A percentile compares a stretch with the other conserved stretches of the same genome.
Evolutionary conservation across 1,140 invertebrate genomes (phyloP).

Genomic region (Leptonema lineaticorne): DNA sequence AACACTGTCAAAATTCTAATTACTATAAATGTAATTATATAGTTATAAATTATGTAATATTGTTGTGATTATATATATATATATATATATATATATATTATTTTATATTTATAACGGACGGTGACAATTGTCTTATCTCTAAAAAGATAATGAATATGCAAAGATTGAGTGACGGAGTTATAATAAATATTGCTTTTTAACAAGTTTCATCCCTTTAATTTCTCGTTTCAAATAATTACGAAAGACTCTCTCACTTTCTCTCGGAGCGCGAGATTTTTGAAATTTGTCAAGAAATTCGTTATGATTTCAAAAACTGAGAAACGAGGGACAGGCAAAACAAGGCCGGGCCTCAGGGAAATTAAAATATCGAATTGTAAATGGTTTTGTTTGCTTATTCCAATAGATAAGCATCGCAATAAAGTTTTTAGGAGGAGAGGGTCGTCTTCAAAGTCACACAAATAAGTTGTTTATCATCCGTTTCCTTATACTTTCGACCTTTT

Average conservation of each 20-base stretch:
- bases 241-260: neutral
- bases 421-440: slow-evolving; percentile 8
- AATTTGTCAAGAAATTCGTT: slow-evolving; percentile 5
- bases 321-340: neutral
- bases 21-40: too few species aligned
- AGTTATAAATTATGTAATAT: too few species aligned
- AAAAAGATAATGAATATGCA: too few species aligned
- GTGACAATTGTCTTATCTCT: too few species aligned
- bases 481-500: too few species aligned
- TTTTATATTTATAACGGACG: too few species aligned
- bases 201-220: neutral
- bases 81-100: too few species aligned
- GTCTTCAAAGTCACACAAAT: slow-evolving; percentile 23
- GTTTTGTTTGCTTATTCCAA: slow-evolving; percentile 12
- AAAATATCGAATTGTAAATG: slow-evolving; percentile 18
- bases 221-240: neutral
- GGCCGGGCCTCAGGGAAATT: neutral
- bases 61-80: too few species aligned
- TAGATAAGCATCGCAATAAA: slow-evolving; percentile 23
- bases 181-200: neutral
- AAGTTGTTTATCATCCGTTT: slow-evolving; percentile 24
- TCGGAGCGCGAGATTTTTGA: neutral
- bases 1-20: too few species aligned
- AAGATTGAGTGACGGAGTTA: too few species aligned
- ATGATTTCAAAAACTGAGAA: neutral